phyloP scores from a whole-genome alignment of 2,888 invertebrate genomes.

The Idaea dimidiata region DNA sequence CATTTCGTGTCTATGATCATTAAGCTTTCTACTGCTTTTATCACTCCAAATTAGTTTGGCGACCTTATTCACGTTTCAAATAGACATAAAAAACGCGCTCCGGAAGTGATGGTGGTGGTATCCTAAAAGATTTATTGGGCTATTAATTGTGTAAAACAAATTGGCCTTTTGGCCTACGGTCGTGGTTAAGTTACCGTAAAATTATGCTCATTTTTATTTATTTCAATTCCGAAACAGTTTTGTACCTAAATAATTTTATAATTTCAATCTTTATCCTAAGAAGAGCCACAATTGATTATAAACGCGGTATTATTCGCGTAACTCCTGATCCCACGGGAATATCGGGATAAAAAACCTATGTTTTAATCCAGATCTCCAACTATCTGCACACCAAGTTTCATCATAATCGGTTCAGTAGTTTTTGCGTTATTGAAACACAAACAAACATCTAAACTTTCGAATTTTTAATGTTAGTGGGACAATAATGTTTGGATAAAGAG shows the following conservation, averaged over 20 bases:
- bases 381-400: too few species aligned
- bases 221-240: neutral
- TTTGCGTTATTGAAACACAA: too few species aligned
- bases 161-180: constrained; percentile 33
- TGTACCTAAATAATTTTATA: neutral
- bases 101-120: constrained; percentile 37
- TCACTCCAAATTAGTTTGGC: constrained; percentile 46
- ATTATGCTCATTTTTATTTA: neutral
- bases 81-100: constrained; percentile 41
- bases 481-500: too few species aligned
- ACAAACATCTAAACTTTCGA: too few species aligned
- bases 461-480: too few species aligned
- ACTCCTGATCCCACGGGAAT: too few species aligned
- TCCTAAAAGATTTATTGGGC: constrained; percentile 48
- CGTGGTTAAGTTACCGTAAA: constrained; percentile 3
- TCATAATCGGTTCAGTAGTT: too few species aligned
- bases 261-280: neutral
- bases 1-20: constrained; percentile 53
- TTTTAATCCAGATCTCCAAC: too few species aligned
- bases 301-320: too few species aligned
- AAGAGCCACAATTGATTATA: too few species aligned
- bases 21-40: constrained; percentile 54
- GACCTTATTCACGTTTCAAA: constrained; percentile 43
- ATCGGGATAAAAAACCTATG: too few species aligned
- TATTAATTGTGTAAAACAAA: constrained; percentile 50